Base-by-base conservation (phyloP, 2,113 vertebrate genomes). In the Ictalurus furcatus region DNA sequence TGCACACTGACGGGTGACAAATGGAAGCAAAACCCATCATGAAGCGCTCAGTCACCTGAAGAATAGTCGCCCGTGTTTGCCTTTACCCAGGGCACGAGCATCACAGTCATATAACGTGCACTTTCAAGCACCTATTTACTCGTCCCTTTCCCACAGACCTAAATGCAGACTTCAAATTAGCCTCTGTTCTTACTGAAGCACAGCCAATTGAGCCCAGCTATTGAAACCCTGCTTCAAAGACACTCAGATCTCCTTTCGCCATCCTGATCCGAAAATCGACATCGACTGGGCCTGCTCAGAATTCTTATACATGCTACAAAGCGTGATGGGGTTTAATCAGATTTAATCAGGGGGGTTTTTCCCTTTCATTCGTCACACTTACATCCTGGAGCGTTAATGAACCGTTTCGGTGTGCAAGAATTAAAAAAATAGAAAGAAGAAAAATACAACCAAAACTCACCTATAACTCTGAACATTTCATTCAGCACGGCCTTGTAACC, bases 391-490 rank as follows among this genome's bases (percentile, higher is more conserved):
- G 14, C 67, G 61, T 74, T 74, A 73, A 71, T 21, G 5, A 25
- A 12, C 4, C 17, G 34, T 67, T 52, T 56, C 44, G 2, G 56
- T 81, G 40, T 85, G 71, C 12, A 81, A 13, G 21, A 16, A 81
- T 4, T 40, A 40, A n/a, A 59, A 63, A 76, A 71, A 30, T 58
- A 14, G 73, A 89, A 25, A 86, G 56, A 30, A 56, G 13, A 28
- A 40, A 23, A 86, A 65, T n/a, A 65, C 6, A 48, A 48, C 6
- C 6, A 16, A 58, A 86, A 34, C 98, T 97, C 95, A 99, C 98
- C 98, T 93, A 99, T 98, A 92, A 95, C 95, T 94, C 94, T 97
- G 95, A 98, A 99, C 69, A 99, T 95, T 96, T 98, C 98, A 87
- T 95, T 97, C 97, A 99, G 97, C 88, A 99, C 95, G 85, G 98